Conservation (phyloP, 2,797 vertebrate genomes). For the Perodicticus potto region DNA sequence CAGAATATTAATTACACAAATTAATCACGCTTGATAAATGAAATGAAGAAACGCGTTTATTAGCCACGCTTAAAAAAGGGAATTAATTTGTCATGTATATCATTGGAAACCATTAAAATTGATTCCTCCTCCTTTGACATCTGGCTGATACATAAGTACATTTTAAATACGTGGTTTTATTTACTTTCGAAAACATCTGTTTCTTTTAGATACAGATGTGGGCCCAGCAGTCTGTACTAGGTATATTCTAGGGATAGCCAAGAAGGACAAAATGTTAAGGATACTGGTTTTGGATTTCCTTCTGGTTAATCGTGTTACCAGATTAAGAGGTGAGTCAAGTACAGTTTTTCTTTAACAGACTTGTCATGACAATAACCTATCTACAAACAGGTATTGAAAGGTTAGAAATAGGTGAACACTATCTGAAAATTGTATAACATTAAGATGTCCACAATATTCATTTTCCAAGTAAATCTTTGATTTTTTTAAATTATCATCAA, state of each 20-base stretch:
- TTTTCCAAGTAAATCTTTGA: slow-evolving; percentile 51
- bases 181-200: slow-evolving; percentile 74
- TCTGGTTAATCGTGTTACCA: slow-evolving; percentile 59
- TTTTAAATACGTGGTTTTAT: slow-evolving; percentile 67
- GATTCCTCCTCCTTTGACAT: slow-evolving; percentile 48
- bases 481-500: slow-evolving; percentile 2
- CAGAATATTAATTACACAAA: slow-evolving; percentile 25
- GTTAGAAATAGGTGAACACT: slow-evolving; percentile 29
- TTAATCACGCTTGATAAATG: slow-evolving; percentile 21
- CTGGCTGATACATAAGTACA: slow-evolving; percentile 45
- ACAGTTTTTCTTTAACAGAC: slow-evolving; percentile 16
- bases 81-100: slow-evolving; percentile 47
- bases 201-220: slow-evolving; percentile 62
- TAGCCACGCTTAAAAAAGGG: slow-evolving; percentile 23
- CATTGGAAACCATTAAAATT: slow-evolving; percentile 46
- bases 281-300: slow-evolving; percentile 59
- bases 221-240: slow-evolving; percentile 46
- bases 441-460: slow-evolving; percentile 29
- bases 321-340: slow-evolving; percentile 61
- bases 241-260: slow-evolving; percentile 8
- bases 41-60: slow-evolving; percentile 18
- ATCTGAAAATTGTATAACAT: slow-evolving; percentile 50
- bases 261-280: slow-evolving; percentile 50
- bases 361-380: background rate
- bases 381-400: slow-evolving; percentile 47